phyloP scores from a whole-genome alignment of 2,888 invertebrate species.

The Tetropium fuscum region DNA sequence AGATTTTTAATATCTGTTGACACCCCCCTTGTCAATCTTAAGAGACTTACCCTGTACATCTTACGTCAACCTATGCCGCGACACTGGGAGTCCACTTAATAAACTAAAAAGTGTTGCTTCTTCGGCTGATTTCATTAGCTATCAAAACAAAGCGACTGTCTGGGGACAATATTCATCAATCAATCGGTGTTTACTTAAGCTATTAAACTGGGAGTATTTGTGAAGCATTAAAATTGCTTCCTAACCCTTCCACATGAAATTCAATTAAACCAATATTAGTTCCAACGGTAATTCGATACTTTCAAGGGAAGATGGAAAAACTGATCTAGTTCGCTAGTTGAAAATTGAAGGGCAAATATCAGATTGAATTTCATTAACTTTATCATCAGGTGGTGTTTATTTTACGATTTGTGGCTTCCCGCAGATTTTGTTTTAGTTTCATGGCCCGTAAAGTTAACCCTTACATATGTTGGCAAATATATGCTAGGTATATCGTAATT shows the following conservation, averaged over 20 bases:
- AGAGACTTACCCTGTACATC: too few relatives aligned
- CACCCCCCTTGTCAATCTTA: too few relatives aligned
- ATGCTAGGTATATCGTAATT: too few relatives aligned
- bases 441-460: too few relatives aligned
- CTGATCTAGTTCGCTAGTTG: not conserved
- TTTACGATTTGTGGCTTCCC: too few relatives aligned
- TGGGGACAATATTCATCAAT: conserved; percentile 23
- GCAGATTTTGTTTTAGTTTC: too few relatives aligned
- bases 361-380: not conserved
- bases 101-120: not conserved
- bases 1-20: too few relatives aligned
- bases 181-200: conserved; percentile 21
- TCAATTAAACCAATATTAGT: conserved; percentile 16
- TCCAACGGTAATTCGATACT: conserved; percentile 12
- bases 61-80: too few relatives aligned
- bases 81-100: too few relatives aligned
- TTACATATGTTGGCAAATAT: too few relatives aligned
- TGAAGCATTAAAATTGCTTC: conserved; percentile 24
- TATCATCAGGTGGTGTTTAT: not conserved
- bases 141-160: not conserved
- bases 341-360: not conserved
- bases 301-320: not conserved
- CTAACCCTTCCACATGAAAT: conserved; percentile 21
- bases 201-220: conserved; percentile 24
- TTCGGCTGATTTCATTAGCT: not conserved